phyloP scores from a whole-genome alignment of 1,140 invertebrate genomes.

The Gonatopus flavifemur region DNA sequence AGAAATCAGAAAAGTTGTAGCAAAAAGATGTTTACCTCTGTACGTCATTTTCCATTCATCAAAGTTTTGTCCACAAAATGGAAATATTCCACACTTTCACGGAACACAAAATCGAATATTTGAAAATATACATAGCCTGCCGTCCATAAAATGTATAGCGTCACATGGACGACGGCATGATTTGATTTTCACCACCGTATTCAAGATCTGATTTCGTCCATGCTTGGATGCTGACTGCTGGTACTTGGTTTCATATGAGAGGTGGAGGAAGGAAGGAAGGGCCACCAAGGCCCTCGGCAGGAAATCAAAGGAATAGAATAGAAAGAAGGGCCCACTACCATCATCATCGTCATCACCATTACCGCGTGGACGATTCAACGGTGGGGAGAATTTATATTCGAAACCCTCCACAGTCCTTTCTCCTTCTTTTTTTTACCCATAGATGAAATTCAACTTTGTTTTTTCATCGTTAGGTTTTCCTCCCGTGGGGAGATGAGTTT shows the following conservation, averaged over 20 bases:
- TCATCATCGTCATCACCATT: no score
- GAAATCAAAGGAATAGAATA: constrained; percentile 59
- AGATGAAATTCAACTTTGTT: no score
- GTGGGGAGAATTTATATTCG: constrained; percentile 47
- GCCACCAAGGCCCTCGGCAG: constrained; percentile 40
- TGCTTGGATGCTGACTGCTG: constrained; percentile 57
- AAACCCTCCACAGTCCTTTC: constrained; percentile 11
- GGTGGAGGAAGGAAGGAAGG: constrained; percentile 14
- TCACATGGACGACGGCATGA: background rate
- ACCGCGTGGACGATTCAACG: constrained; percentile 20
- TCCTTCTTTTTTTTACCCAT: constrained; percentile 1
- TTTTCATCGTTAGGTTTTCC: constrained; percentile 26
- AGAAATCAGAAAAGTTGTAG: background rate
- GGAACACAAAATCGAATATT: background rate
- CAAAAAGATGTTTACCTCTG: constrained; percentile 20
- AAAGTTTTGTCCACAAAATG: no score
- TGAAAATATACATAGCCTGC: background rate
- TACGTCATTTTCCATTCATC: constrained; percentile 23
- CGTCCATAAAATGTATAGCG: background rate
- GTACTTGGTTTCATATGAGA: no score
- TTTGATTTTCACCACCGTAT: constrained; percentile 13
- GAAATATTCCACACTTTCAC: background rate
- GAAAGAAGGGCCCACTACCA: constrained; percentile 52
- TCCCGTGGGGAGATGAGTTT: constrained; percentile 41
- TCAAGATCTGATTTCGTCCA: constrained; percentile 47